Percentiles rank a stretch among this genome's conserved stretches.
phyloP scores from a whole-genome alignment of 2,113 vertebrate genomes.

The Tychaedon coryphoeus region DNA sequence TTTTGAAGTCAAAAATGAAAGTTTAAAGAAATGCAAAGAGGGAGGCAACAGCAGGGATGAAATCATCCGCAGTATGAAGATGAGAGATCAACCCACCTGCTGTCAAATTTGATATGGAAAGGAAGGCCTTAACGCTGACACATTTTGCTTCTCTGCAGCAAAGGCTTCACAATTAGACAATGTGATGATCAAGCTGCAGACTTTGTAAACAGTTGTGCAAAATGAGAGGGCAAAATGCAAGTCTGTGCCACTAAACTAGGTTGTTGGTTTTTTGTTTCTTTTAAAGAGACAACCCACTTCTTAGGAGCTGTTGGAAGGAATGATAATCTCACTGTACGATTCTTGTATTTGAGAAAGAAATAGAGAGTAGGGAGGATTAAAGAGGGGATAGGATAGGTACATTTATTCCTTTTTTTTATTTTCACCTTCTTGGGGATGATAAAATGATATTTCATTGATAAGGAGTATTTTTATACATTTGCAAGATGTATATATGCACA shows the following conservation, averaged over 20 bases:
- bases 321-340: neutral
- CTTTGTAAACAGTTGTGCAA: constrained; percentile 71
- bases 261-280: constrained; percentile 65
- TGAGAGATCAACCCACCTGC: constrained; percentile 78
- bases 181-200: constrained; percentile 69
- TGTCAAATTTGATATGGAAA: constrained; percentile 71
- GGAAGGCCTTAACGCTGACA: constrained; percentile 65
- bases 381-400: neutral
- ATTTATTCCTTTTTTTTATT: neutral
- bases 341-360: neutral
- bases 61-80: constrained; percentile 76
- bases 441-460: neutral
- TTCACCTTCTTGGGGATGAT: neutral
- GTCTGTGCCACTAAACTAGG: constrained; percentile 70
- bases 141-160: constrained; percentile 69
- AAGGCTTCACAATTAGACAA: constrained; percentile 70
- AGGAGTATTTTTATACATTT: neutral
- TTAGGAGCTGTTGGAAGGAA: constrained; percentile 24
- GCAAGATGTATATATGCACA: neutral
- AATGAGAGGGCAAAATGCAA: constrained; percentile 64
- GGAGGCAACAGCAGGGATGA: constrained; percentile 71
- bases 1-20: constrained; percentile 73
- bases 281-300: constrained; percentile 63
- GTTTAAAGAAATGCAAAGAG: constrained; percentile 73
- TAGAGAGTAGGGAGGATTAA: neutral